Evolutionary conservation across 2,797 vertebrate species (phyloP).

Genomic region (Ataeniobius toweri): DNA sequence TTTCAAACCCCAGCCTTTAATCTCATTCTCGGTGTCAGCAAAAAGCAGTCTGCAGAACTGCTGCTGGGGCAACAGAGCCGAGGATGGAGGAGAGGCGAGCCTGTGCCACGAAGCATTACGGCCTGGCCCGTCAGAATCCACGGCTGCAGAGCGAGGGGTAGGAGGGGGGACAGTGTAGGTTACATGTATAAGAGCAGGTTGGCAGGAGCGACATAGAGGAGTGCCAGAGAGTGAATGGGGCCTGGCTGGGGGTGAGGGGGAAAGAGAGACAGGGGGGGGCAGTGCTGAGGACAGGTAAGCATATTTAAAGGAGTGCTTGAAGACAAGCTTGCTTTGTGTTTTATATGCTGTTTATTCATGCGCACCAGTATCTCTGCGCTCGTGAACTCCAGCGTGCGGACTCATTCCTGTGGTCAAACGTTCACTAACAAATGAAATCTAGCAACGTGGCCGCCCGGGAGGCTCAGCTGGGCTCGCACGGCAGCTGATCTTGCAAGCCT

Average conservation of each 20-base stretch:
- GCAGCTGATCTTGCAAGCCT: conserved; percentile 84
- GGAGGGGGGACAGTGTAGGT: conserved; percentile 58
- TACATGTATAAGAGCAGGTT: conserved; percentile 75
- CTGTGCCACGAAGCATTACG: conserved; percentile 72
- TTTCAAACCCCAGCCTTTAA: conserved; percentile 63
- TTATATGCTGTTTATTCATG: conserved; percentile 46
- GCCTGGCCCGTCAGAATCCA: conserved; percentile 62
- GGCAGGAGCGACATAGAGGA: conserved; percentile 56
- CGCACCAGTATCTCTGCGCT: conserved; percentile 42
- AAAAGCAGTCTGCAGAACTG: conserved; percentile 67
- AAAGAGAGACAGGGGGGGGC: neutral
- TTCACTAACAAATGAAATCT: conserved; percentile 80
- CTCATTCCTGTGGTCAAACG: conserved; percentile 77
- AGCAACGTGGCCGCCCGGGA: conserved; percentile 77
- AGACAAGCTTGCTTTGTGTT: conserved; percentile 34
- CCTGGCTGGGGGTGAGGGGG: conserved; percentile 9
- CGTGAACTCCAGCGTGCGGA: conserved; percentile 58
- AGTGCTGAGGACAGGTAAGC: conserved; percentile 44
- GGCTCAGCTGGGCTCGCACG: conserved; percentile 78
- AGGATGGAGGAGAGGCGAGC: conserved; percentile 66
- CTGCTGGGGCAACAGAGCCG: conserved; percentile 60
- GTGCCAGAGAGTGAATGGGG: conserved; percentile 39
- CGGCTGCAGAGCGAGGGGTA: conserved; percentile 32
- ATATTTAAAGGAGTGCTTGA: conserved; percentile 22
- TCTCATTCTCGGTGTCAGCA: conserved; percentile 77